Conservation (phyloP, 2,888 invertebrate species). For the Sepioteuthis lessoniana region DNA sequence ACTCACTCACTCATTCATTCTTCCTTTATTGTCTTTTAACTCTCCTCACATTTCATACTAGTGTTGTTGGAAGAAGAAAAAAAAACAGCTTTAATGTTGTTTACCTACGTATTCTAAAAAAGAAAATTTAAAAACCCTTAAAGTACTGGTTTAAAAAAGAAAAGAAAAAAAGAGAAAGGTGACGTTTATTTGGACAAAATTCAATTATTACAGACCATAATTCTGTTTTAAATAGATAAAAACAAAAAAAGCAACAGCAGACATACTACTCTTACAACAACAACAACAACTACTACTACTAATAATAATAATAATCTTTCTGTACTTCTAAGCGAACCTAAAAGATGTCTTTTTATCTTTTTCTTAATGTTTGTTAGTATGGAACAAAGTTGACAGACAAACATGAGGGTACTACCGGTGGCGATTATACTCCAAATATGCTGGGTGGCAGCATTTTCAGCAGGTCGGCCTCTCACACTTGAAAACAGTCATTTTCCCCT, state of each 20-base stretch:
- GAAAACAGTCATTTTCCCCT: slow-evolving; percentile 33
- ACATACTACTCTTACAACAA: not conserved
- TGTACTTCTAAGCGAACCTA: not conserved
- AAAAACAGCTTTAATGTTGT: slow-evolving; percentile 16
- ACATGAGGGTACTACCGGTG: not conserved
- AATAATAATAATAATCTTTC: not conserved
- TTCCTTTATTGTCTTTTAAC: too few relatives aligned
- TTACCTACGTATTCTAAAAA: not conserved
- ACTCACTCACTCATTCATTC: not conserved
- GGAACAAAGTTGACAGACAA: not conserved
- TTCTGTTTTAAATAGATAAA: too few relatives aligned
- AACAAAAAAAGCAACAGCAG: too few relatives aligned
- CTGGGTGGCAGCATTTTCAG: slow-evolving; percentile 17
- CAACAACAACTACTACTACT: not conserved
- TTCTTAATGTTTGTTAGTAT: not conserved
- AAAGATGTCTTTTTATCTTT: not conserved
- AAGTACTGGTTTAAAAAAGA: not conserved
- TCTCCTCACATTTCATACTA: not conserved
- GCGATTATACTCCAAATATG: not conserved
- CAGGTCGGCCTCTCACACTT: not conserved
- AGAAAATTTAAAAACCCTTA: not conserved
- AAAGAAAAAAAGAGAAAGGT: not conserved
- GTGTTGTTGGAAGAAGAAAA: not conserved
- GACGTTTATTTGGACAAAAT: too few relatives aligned
- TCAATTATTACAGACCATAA: too few relatives aligned